Conservation (phyloP, 2,888 invertebrate genomes). For the Drosophila monieri region DNA sequence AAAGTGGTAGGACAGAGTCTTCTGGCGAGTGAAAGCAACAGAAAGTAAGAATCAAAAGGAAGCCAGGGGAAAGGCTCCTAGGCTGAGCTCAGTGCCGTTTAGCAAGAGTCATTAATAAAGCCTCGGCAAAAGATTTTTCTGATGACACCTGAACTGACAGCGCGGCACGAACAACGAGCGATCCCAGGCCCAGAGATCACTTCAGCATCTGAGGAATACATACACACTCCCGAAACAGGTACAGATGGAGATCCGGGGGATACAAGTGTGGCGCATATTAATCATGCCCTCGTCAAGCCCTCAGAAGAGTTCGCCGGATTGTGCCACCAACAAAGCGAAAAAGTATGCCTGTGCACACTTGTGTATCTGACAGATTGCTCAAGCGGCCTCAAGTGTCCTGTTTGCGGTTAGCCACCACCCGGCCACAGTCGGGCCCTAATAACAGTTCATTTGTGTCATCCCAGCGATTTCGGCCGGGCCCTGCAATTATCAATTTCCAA, state of each 20-base stretch:
- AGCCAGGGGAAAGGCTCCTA: slow-evolving; percentile 38
- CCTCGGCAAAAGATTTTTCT: slow-evolving; percentile 68
- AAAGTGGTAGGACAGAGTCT: slow-evolving; percentile 32
- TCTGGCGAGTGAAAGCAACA: slow-evolving; percentile 61
- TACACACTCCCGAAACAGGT: slow-evolving; percentile 15
- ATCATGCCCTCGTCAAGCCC: slow-evolving; percentile 77
- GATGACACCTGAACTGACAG: slow-evolving; percentile 78
- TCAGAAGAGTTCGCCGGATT: slow-evolving; percentile 43
- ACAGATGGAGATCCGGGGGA: slow-evolving; percentile 10
- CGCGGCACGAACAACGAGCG: slow-evolving; percentile 50
- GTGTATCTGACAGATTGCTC: slow-evolving; percentile 30
- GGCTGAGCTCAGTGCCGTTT: slow-evolving; percentile 33
- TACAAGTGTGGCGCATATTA: slow-evolving; percentile 70
- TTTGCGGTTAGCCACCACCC: slow-evolving; percentile 54
- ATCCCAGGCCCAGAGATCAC: slow-evolving; percentile 52
- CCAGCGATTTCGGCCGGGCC: slow-evolving; percentile 26
- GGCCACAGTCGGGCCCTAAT: slow-evolving; percentile 51
- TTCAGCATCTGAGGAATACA: slow-evolving; percentile 51
- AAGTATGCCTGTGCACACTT: slow-evolving; percentile 6
- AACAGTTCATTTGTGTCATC: slow-evolving; percentile 75
- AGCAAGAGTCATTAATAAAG: slow-evolving; percentile 79
- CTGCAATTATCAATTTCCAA: slow-evolving; percentile 43
- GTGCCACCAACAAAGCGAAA: slow-evolving; percentile 69
- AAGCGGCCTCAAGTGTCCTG: slow-evolving; percentile 37
- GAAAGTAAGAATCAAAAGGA: slow-evolving; percentile 57